phyloP scores from a whole-genome alignment of 2,113 vertebrate species.

The Anhinga anhinga region DNA sequence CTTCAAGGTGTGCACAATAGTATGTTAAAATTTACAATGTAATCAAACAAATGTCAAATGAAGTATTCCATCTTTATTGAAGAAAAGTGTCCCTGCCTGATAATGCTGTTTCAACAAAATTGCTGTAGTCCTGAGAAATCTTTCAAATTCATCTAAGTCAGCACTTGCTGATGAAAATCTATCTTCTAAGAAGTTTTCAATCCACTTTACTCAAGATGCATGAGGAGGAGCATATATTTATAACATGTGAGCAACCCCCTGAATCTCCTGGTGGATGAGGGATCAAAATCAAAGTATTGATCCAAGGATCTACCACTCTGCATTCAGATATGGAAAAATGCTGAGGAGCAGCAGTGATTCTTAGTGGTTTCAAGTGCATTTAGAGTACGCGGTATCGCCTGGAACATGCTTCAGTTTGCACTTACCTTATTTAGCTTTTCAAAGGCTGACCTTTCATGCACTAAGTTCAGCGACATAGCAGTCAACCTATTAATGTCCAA shows the following conservation, averaged over 20 bases:
- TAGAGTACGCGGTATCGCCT: background rate
- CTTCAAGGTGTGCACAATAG: background rate
- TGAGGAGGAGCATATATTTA: background rate
- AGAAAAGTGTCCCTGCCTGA: background rate
- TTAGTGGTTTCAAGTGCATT: background rate
- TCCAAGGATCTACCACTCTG: background rate
- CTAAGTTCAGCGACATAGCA: background rate
- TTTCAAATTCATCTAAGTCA: background rate
- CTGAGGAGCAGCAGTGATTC: background rate
- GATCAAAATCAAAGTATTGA: background rate
- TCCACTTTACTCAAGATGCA: background rate
- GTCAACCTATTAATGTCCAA: background rate
- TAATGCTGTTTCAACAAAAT: background rate
- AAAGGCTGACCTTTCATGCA: slow-evolving; percentile 27
- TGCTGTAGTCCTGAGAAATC: background rate
- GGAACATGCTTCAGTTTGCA: background rate
- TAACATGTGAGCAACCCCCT: background rate
- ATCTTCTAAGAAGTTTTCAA: background rate
- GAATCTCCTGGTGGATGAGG: background rate
- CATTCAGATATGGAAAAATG: background rate
- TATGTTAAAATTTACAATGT: background rate
- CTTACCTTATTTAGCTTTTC: slow-evolving; percentile 11
- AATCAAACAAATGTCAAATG: slow-evolving; percentile 6
- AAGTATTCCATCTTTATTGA: background rate
- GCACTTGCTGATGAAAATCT: background rate